phyloP scores from a whole-genome alignment of 2,888 invertebrate genomes.

The Chloroclysta siterata region DNA sequence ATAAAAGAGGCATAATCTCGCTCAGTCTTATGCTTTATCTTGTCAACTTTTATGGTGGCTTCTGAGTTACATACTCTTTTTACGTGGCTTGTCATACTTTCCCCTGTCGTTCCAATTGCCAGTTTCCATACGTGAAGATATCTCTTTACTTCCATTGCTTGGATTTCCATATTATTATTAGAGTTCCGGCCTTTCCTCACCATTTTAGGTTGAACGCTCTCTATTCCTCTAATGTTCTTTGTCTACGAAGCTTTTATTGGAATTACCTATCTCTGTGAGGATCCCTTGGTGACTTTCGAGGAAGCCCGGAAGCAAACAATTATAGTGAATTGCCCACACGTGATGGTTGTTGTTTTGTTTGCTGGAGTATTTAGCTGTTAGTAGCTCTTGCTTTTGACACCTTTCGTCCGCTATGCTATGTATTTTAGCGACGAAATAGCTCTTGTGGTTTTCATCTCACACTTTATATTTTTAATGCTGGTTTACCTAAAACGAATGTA shows the following conservation, averaged over 20 bases:
- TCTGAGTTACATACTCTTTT: too few species aligned
- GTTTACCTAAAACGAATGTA: neutral
- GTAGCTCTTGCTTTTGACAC: neutral
- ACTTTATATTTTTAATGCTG: neutral
- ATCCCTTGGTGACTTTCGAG: conserved; percentile 1
- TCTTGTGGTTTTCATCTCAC: neutral
- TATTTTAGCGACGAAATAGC: neutral
- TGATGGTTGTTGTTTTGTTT: neutral
- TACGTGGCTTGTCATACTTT: too few species aligned
- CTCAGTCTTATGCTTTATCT: too few species aligned
- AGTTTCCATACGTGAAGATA: too few species aligned
- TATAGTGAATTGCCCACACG: neutral
- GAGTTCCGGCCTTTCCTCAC: too few species aligned
- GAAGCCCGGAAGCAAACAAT: neutral
- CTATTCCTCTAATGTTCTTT: too few species aligned
- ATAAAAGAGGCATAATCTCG: too few species aligned
- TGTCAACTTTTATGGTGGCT: too few species aligned
- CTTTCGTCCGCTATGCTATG: neutral
- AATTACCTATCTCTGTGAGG: conserved; percentile 4
- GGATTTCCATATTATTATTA: too few species aligned
- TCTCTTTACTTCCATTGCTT: too few species aligned
- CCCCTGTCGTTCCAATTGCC: too few species aligned
- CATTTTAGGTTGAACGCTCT: too few species aligned
- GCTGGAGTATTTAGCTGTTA: neutral
- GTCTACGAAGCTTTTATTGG: conserved; percentile 13